These are phyloP conservation scores for Syrmaticus mikado DNA, from an alignment of 2,113 vertebrate species.

Conservation along the genomic window DNA sequence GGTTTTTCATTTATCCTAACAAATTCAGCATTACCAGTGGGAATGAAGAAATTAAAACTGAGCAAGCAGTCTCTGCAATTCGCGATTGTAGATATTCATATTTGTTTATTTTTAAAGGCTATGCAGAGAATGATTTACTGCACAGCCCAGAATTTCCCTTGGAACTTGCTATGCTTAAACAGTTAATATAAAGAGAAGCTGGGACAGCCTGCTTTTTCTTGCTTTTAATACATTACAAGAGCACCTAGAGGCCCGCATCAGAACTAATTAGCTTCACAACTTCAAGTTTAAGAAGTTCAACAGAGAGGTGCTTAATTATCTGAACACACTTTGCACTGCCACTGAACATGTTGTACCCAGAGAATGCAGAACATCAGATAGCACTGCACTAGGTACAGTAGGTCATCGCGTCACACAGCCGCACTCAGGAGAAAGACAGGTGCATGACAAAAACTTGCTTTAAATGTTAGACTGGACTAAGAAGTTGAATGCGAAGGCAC, in stretches of 20 bases:
- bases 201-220: background rate
- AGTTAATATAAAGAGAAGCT: background rate
- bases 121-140: background rate
- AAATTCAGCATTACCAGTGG: background rate
- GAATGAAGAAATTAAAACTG: background rate
- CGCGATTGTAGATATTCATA: background rate
- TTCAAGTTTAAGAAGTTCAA: background rate
- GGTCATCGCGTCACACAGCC: accelerated
- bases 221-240: background rate
- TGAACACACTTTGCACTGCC: accelerated
- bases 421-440: background rate
- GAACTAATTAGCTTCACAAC: background rate
- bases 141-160: background rate
- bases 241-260: background rate
- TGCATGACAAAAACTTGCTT: background rate
- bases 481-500: background rate
- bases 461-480: background rate
- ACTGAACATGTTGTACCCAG: accelerated
- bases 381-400: background rate
- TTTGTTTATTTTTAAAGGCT: background rate
- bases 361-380: background rate
- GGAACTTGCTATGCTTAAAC: background rate
- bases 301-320: background rate
- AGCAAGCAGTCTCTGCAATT: background rate
- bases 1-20: background rate